Evolutionary conservation across 2,113 vertebrate genomes (phyloP).

Genomic region (Trinectes maculatus): DNA sequence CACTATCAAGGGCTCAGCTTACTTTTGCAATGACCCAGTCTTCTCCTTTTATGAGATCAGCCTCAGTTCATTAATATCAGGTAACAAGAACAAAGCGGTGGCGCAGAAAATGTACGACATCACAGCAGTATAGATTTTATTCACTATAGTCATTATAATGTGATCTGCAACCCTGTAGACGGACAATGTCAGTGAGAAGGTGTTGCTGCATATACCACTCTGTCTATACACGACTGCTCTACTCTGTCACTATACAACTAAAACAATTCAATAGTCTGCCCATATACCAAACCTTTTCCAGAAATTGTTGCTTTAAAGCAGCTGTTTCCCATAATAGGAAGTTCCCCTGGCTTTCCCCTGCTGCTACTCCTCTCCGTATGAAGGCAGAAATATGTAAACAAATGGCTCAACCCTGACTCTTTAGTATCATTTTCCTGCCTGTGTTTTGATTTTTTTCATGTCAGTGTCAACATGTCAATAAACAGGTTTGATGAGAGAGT

Average conservation of each 20-base stretch:
- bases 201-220: slow-evolving; percentile 1
- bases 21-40: slow-evolving; percentile 48
- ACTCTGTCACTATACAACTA: slow-evolving; percentile 17
- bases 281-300: slow-evolving; percentile 21
- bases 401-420: slow-evolving; percentile 34
- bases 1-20: slow-evolving; percentile 65
- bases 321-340: slow-evolving; percentile 75
- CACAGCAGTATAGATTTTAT: slow-evolving; percentile 35
- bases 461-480: slow-evolving; percentile 1
- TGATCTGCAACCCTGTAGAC: slow-evolving; percentile 3
- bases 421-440: slow-evolving; percentile 20
- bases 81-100: slow-evolving; percentile 64
- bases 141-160: background rate
- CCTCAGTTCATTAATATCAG: slow-evolving; percentile 72
- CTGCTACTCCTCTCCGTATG: slow-evolving; percentile 42
- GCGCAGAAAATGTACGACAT: slow-evolving; percentile 28
- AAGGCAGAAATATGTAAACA: slow-evolving; percentile 74
- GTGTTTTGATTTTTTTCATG: slow-evolving; percentile 49
- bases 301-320: slow-evolving; percentile 61
- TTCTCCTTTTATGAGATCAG: slow-evolving; percentile 48
- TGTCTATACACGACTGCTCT: background rate
- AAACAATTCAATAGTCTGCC: slow-evolving; percentile 16
- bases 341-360: slow-evolving; percentile 36
- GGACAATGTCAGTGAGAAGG: background rate
- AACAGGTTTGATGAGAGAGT: background rate